A percentile compares a stretch with the other conserved stretches of the same genome.
Conservation (phyloP, 2,888 invertebrate genomes). For the Miltochrista miniata region DNA sequence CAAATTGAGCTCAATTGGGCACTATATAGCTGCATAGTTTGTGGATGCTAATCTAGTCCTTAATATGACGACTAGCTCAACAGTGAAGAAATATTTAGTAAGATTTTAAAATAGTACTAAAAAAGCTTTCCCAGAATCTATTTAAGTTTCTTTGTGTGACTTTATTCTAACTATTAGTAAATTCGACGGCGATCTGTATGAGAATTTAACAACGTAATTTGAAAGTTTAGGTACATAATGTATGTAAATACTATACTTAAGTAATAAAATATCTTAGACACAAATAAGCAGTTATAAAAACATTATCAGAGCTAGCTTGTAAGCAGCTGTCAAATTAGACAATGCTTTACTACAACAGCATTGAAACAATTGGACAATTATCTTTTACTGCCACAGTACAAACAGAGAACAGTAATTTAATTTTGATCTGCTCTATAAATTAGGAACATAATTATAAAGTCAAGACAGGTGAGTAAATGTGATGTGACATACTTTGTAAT, state of each 20-base stretch:
- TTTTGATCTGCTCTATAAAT: conserved; percentile 5
- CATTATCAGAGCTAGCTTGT: conserved; percentile 9
- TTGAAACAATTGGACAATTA: conserved; percentile 15
- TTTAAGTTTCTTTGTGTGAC: conserved; percentile 9
- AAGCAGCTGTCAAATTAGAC: conserved; percentile 15
- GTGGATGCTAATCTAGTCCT: conserved; percentile 12
- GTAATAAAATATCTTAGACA: conserved; percentile 32
- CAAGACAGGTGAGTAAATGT: neutral
- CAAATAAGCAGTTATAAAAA: conserved; percentile 35
- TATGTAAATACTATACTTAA: conserved; percentile 31
- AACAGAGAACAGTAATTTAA: conserved; percentile 16
- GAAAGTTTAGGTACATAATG: conserved; percentile 31
- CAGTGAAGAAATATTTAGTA: neutral
- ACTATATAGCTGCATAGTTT: conserved; percentile 2
- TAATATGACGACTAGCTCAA: conserved; percentile 5
- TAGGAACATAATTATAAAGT: neutral
- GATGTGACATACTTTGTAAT: conserved; percentile 1
- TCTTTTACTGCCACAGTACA: conserved; percentile 21
- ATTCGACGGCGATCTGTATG: conserved; percentile 20
- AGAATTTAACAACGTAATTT: conserved; percentile 15
- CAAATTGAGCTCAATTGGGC: conserved; percentile 27
- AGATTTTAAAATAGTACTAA: conserved; percentile 3
- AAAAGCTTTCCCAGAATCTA: conserved; percentile 9
- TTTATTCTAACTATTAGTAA: conserved; percentile 19
- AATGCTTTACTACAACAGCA: conserved; percentile 5